A percentile compares a stretch with the other conserved stretches of the same genome.
Conservation (phyloP, 2,113 vertebrate genomes). For the Hepsetus odoe region DNA sequence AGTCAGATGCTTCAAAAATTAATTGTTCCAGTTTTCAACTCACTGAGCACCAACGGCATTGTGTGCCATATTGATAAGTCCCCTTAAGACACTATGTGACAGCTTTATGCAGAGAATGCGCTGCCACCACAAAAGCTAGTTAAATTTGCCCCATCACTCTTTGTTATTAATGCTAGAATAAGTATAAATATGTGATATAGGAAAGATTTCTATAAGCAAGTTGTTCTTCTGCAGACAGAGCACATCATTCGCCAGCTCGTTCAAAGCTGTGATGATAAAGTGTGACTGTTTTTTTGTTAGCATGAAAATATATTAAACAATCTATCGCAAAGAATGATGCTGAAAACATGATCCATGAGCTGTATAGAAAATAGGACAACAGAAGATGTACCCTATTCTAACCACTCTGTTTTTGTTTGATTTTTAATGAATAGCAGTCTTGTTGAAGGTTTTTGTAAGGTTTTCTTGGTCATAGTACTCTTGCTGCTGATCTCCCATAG, state of each 20-base stretch:
- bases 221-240: neutral
- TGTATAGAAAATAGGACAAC: too few relatives aligned
- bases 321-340: too few relatives aligned
- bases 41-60: neutral
- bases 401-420: too few relatives aligned
- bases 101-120: neutral
- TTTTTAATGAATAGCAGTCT: neutral
- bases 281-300: neutral
- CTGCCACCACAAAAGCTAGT: neutral
- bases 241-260: neutral
- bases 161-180: neutral
- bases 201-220: neutral
- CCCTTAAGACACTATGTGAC: neutral
- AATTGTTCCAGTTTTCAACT: neutral
- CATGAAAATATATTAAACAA: slow-evolving; percentile 5
- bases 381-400: too few relatives aligned
- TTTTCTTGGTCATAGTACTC: too few relatives aligned
- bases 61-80: neutral
- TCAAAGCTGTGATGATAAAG: neutral
- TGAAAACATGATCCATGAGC: neutral
- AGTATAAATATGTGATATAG: neutral
- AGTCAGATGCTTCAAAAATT: neutral
- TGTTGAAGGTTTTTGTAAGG: neutral
- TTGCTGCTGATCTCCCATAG: too few relatives aligned
- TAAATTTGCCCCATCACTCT: neutral